A percentile compares a stretch with the other conserved stretches of the same genome.
These are phyloP conservation scores for Siphamia tubifer DNA, from an alignment of 2,113 vertebrate species.

Conservation along the genomic window DNA sequence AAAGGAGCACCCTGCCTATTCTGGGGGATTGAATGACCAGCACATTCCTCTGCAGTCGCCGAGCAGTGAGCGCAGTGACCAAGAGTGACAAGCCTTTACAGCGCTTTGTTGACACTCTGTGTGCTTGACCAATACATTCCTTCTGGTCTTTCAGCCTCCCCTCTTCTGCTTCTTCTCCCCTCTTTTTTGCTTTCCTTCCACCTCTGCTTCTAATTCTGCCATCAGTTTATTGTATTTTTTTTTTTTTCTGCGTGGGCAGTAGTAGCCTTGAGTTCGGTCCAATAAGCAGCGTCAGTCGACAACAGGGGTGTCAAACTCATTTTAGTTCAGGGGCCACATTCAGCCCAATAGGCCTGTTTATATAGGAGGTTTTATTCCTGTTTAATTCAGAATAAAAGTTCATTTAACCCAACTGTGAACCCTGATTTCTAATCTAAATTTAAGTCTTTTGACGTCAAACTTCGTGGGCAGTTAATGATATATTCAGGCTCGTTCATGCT, in stretches of 20 bases:
- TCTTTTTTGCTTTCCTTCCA: constrained; percentile 22
- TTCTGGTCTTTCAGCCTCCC: constrained; percentile 12
- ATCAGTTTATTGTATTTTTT: constrained; percentile 30
- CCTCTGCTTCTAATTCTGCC: constrained; percentile 11
- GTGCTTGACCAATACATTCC: constrained; percentile 71
- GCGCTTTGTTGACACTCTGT: constrained; percentile 67
- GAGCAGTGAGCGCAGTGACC: constrained; percentile 68
- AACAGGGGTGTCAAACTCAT: too few relatives aligned
- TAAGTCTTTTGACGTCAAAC: too few relatives aligned
- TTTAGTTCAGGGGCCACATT: too few relatives aligned
- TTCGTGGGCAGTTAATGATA: too few relatives aligned
- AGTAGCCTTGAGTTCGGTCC: not conserved
- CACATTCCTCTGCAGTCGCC: constrained; percentile 74
- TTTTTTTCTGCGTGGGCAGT: constrained; percentile 9
- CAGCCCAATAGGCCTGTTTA: too few relatives aligned
- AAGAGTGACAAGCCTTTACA: constrained; percentile 70
- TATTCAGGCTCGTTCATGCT: too few relatives aligned
- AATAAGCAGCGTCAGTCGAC: constrained; percentile 3
- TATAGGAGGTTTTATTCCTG: too few relatives aligned
- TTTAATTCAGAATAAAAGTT: too few relatives aligned
- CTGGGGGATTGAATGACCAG: constrained; percentile 69
- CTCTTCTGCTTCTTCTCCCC: not conserved
- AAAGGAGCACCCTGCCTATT: constrained; percentile 72
- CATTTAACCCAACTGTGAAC: too few relatives aligned
- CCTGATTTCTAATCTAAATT: too few relatives aligned